Evolutionary conservation across 2,113 vertebrate species (phyloP).

Genomic region (Struthio camelus): DNA sequence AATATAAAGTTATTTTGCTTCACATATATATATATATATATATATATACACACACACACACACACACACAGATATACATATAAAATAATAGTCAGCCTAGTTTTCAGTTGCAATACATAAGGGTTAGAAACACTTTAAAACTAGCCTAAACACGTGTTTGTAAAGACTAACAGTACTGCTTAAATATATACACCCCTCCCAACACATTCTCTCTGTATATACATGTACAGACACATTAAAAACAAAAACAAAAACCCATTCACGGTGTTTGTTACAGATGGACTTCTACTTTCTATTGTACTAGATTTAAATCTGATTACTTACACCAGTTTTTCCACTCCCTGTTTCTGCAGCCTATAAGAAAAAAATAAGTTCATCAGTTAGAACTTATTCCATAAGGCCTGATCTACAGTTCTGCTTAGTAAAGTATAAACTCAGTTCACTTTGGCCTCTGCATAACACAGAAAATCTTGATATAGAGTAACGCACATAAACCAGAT

Average conservation of each 20-base stretch:
- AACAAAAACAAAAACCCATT: not conserved
- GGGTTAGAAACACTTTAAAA: not conserved
- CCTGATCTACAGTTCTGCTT: not conserved
- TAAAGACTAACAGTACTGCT: not conserved
- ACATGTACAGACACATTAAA: not conserved
- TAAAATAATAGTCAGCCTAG: not conserved
- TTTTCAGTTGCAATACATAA: not conserved
- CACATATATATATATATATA: not conserved
- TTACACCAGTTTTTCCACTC: slow-evolving; percentile 98
- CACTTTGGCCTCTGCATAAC: not conserved
- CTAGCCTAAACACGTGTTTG: fast-evolving
- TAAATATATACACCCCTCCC: not conserved
- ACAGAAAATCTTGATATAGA: not conserved
- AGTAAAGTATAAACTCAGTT: not conserved
- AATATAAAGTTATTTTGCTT: not conserved
- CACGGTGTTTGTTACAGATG: not conserved
- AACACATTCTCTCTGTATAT: not conserved
- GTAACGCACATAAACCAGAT: not conserved
- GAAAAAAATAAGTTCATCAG: not conserved
- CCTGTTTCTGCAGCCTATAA: slow-evolving; percentile 95
- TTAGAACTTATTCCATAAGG: not conserved
- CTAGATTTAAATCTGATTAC: slow-evolving; percentile 58
- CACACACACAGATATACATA: no score
- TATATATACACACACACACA: not conserved
- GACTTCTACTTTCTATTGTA: not conserved